Percentiles rank a stretch among this genome's conserved stretches.
Conservation (phyloP, 2,797 vertebrate genomes). For the Buceros bicornis region DNA sequence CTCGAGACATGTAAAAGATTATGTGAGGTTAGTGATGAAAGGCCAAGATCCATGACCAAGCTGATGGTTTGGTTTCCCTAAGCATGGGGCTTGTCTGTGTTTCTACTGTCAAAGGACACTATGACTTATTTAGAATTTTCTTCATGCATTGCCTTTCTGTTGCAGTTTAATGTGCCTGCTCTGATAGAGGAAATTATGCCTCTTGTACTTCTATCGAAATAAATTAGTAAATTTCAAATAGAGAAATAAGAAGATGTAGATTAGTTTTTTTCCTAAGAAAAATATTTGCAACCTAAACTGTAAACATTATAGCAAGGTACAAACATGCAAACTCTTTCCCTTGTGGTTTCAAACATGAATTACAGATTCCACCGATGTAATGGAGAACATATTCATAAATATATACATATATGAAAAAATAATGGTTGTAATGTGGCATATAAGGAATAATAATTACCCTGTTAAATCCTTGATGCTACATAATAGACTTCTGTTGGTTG, state of each 20-base stretch:
- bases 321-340: background rate
- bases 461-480: background rate
- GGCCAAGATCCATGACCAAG: background rate
- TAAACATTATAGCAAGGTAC: background rate
- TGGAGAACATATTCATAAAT: background rate
- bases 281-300: background rate
- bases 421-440: background rate
- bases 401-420: background rate
- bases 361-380: background rate
- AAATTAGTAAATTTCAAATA: background rate
- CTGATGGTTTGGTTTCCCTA: background rate
- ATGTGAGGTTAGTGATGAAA: background rate
- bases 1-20: background rate
- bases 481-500: background rate
- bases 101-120: background rate
- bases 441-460: background rate
- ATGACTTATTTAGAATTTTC: background rate
- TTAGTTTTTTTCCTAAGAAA: background rate
- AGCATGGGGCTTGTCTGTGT: accelerated
- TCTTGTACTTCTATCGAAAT: background rate
- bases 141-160: background rate
- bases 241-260: background rate
- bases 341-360: background rate
- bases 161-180: background rate
- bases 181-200: background rate